phyloP scores from a whole-genome alignment of 2,113 vertebrate genomes.

The Brienomyrus brachyistius region DNA sequence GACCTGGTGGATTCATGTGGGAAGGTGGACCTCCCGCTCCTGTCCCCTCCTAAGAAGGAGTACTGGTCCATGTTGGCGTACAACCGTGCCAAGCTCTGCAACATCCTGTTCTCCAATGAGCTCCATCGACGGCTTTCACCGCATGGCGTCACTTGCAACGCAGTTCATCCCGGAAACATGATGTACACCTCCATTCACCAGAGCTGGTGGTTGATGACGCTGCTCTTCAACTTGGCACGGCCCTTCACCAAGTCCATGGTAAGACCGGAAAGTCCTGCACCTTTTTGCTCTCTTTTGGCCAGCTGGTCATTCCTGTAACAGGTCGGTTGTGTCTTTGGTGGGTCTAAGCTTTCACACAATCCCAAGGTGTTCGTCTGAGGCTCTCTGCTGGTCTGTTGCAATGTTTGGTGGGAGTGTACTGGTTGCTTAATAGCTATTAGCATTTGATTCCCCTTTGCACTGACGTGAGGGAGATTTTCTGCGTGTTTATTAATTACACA shows the following conservation, averaged over 20 bases:
- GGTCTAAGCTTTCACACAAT: neutral
- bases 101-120: conserved; percentile 85
- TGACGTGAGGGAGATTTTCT: neutral
- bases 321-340: neutral
- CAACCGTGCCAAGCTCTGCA: conserved; percentile 93
- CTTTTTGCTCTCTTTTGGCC: neutral
- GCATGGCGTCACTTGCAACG: conserved; percentile 75
- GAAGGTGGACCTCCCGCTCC: conserved; percentile 74
- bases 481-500: neutral
- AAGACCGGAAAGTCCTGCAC: conserved; percentile 43
- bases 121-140: conserved; percentile 84
- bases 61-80: conserved; percentile 97
- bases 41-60: conserved; percentile 76
- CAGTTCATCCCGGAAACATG: conserved; percentile 91
- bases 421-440: neutral
- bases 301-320: neutral
- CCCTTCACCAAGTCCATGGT: conserved; percentile 98
- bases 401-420: neutral
- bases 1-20: conserved; percentile 76
- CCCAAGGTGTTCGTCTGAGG: neutral
- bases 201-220: conserved; percentile 86
- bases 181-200: conserved; percentile 84
- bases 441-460: neutral
- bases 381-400: neutral
- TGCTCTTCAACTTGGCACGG: conserved; percentile 82